phyloP scores from a whole-genome alignment of 2,113 vertebrate genomes.

The Hippocampus abdominalis region DNA sequence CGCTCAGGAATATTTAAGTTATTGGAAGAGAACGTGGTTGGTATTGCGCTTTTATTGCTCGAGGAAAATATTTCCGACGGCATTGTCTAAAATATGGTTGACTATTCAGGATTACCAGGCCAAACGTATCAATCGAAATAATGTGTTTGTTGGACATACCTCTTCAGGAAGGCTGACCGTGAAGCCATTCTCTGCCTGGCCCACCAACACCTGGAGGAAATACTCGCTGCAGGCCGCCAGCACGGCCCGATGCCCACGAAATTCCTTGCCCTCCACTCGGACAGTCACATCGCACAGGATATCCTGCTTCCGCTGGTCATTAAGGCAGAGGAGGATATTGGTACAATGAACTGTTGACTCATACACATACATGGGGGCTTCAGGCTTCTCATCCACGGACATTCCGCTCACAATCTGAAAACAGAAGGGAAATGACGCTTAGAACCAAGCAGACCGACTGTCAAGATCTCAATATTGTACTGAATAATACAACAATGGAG shows the following conservation, averaged over 20 bases:
- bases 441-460: slow-evolving; percentile 14
- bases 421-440: slow-evolving; percentile 59
- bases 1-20: too few relatives aligned
- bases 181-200: slow-evolving; percentile 90
- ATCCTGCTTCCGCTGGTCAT: slow-evolving; percentile 98
- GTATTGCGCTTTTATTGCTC: too few relatives aligned
- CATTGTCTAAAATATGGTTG: slow-evolving; percentile 8
- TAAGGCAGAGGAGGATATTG: slow-evolving; percentile 99
- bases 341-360: slow-evolving; percentile 99
- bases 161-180: slow-evolving; percentile 94
- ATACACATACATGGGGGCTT: slow-evolving; percentile 99
- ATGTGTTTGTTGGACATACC: slow-evolving; percentile 71
- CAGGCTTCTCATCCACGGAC: slow-evolving; percentile 99
- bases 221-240: slow-evolving; percentile 98
- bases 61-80: background rate
- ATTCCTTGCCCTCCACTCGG: slow-evolving; percentile 95
- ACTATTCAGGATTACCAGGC: background rate
- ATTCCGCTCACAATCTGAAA: slow-evolving; percentile 97
- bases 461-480: background rate
- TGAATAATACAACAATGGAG: background rate
- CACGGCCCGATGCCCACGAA: slow-evolving; percentile 95
- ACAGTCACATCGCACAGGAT: slow-evolving; percentile 99
- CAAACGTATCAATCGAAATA: slow-evolving; percentile 6
- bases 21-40: too few relatives aligned
- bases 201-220: slow-evolving; percentile 93